Conservation (phyloP, 2,797 vertebrate species). For the Euphonia xanthogaster region DNA sequence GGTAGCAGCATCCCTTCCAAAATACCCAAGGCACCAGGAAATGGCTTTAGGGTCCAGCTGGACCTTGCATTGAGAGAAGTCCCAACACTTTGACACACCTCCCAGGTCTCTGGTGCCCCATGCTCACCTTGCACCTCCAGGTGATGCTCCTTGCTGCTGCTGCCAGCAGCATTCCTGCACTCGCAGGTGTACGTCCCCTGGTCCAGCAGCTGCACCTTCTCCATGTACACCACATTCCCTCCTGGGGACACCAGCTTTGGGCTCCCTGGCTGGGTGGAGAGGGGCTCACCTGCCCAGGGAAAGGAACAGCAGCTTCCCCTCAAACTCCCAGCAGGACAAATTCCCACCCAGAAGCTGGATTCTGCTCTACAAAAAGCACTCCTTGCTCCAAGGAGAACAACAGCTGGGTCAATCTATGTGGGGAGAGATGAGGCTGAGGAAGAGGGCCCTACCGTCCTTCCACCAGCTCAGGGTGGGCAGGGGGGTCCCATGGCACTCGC, state of each 20-base stretch:
- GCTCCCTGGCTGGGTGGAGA: slow-evolving; percentile 7
- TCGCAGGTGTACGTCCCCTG: slow-evolving; percentile 65
- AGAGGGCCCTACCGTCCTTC: slow-evolving; percentile 81
- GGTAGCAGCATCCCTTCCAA: not conserved
- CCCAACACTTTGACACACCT: no score
- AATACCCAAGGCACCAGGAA: not conserved
- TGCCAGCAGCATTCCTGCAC: slow-evolving; percentile 69
- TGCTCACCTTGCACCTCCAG: slow-evolving; percentile 72
- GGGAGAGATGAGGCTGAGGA: not conserved
- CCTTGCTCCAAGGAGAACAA: not conserved
- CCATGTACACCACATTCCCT: slow-evolving; percentile 64
- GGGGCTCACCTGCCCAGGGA: slow-evolving; percentile 39
- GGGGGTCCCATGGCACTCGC: slow-evolving; percentile 85
- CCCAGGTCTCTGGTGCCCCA: not conserved
- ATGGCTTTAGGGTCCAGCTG: not conserved
- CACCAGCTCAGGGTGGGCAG: slow-evolving; percentile 86
- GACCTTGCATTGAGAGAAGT: not conserved
- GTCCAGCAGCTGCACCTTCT: slow-evolving; percentile 37
- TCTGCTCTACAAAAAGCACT: rapidly evolving
- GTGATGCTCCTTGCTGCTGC: slow-evolving; percentile 54
- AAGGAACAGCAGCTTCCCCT: not conserved
- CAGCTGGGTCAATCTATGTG: rapidly evolving
- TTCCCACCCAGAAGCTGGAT: not conserved
- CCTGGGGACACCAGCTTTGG: not conserved
- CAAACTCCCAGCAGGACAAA: not conserved